Evolutionary conservation across 2,797 vertebrate genomes (phyloP).

Genomic region (Artibeus lituratus): DNA sequence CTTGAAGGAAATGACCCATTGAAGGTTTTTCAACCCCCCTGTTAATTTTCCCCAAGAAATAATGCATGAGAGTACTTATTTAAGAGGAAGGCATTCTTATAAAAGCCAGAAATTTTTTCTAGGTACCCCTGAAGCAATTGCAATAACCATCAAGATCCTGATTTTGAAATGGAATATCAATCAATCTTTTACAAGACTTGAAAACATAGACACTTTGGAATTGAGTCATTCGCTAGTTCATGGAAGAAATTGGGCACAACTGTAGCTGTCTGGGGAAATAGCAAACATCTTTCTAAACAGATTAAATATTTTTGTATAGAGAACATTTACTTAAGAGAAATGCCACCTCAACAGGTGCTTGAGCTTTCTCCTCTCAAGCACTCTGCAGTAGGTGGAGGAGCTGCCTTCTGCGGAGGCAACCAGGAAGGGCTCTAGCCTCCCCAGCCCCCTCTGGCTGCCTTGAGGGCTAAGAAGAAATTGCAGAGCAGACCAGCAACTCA

Average conservation of each 20-base stretch:
- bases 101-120: not conserved
- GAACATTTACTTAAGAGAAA: not conserved
- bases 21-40: not conserved
- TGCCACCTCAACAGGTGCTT: rapidly evolving
- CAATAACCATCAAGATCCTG: too few relatives aligned
- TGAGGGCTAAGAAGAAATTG: not conserved
- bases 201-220: not conserved
- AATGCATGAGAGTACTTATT: not conserved
- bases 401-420: not conserved
- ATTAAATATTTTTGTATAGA: not conserved
- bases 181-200: not conserved
- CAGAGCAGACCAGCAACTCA: too few relatives aligned
- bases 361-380: not conserved
- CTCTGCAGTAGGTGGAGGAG: not conserved
- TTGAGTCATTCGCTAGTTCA: not conserved
- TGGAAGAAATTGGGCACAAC: not conserved
- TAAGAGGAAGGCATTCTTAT: not conserved
- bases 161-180: not conserved
- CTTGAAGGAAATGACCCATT: not conserved
- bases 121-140: not conserved
- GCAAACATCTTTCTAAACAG: not conserved
- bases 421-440: not conserved
- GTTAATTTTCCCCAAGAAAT: not conserved
- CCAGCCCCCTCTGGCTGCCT: not conserved
- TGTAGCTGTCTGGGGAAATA: not conserved